Conservation (phyloP, 2,113 vertebrate genomes). For the Machaerirhynchus nigripectus region DNA sequence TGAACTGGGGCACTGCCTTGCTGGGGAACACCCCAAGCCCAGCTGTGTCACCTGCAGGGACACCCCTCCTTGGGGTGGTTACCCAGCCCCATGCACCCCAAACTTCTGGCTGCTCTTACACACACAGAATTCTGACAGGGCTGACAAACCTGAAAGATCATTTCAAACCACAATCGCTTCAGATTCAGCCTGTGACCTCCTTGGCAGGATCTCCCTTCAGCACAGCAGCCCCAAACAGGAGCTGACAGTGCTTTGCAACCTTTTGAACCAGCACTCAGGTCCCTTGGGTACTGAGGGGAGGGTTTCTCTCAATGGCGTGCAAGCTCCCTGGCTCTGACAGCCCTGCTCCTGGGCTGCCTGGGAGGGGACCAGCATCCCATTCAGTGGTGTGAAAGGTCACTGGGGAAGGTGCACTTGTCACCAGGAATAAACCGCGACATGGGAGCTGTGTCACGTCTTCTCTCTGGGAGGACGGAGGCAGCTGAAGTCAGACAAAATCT, state of each 20-base stretch:
- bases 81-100: not conserved
- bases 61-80: not conserved
- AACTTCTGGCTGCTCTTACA: not conserved
- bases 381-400: not conserved
- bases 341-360: slow-evolving; percentile 2
- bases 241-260: slow-evolving; percentile 36
- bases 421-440: not conserved
- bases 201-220: slow-evolving; percentile 8
- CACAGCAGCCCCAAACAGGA: slow-evolving; percentile 17
- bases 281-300: not conserved
- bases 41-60: not conserved
- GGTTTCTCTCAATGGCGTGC: not conserved
- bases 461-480: not conserved
- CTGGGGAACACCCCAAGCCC: not conserved
- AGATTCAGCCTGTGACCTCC: not conserved
- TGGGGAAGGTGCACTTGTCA: slow-evolving; percentile 15
- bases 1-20: not conserved
- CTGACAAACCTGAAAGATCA: not conserved
- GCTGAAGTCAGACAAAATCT: not conserved
- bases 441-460: not conserved
- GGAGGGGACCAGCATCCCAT: not conserved
- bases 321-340: not conserved
- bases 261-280: slow-evolving; percentile 22
- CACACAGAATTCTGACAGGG: not conserved
- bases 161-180: not conserved